These are phyloP conservation scores for Aegotheles bennettii DNA, from an alignment of 2,113 vertebrate species.

Conservation along the genomic window DNA sequence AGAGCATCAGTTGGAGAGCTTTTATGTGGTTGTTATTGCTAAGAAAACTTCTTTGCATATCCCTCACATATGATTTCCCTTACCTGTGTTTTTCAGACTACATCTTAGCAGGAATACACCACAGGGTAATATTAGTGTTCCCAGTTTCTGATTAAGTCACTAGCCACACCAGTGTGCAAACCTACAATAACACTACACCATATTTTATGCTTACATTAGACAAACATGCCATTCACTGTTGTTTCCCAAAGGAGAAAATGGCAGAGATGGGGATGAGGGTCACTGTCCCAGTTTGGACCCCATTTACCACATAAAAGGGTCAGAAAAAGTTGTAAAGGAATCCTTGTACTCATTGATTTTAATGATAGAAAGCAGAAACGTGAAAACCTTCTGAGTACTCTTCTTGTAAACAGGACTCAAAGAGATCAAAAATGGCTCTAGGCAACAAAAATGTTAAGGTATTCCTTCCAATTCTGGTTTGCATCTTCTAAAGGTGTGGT, in stretches of 20 bases:
- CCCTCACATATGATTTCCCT: neutral
- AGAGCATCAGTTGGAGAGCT: neutral
- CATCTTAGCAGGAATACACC: neutral
- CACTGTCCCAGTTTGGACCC: neutral
- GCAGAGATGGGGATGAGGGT: neutral
- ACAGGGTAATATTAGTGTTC: neutral
- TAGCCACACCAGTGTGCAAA: neutral
- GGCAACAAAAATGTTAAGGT: neutral
- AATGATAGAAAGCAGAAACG: neutral
- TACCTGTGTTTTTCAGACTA: constrained; percentile 25
- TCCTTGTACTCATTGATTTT: neutral
- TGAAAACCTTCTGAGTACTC: neutral
- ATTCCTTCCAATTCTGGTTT: neutral
- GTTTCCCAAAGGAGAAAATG: neutral
- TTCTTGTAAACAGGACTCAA: neutral
- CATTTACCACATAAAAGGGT: neutral
- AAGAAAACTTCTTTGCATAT: neutral
- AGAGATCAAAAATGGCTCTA: neutral
- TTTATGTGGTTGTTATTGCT: neutral
- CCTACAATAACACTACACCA: neutral
- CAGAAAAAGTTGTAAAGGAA: neutral
- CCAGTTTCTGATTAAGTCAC: neutral
- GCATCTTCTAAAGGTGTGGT: neutral
- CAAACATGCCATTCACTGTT: neutral
- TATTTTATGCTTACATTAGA: neutral